These are phyloP conservation scores for Calameuta idolon DNA, from an alignment of 2,888 invertebrate species.

Conservation along the genomic window DNA sequence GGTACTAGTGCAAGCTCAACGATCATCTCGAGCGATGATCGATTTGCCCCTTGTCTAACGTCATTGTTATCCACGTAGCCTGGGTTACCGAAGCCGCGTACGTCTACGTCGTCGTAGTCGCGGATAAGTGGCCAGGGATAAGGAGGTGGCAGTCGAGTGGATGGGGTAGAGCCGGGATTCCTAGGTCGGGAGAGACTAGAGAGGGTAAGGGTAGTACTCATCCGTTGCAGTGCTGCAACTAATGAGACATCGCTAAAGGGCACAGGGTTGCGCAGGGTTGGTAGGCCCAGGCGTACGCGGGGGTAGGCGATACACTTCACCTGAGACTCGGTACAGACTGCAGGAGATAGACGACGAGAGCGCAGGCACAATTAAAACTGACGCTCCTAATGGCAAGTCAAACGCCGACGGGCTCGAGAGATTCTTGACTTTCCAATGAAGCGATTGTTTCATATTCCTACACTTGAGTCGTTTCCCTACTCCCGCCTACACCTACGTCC, in stretches of 20 bases:
- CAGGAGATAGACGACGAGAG: slow-evolving; percentile 56
- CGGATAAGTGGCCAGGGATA: slow-evolving; percentile 59
- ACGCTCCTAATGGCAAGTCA: slow-evolving; percentile 68
- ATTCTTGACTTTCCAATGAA: slow-evolving; percentile 68
- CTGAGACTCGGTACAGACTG: slow-evolving; percentile 61
- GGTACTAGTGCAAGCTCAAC: no score
- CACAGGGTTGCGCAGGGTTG: slow-evolving; percentile 43
- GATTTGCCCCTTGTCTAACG: not conserved
- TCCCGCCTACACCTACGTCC: no score
- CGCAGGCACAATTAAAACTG: slow-evolving; percentile 67
- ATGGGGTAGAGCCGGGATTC: slow-evolving; percentile 43
- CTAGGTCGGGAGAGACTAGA: slow-evolving; percentile 40
- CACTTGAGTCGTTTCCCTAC: slow-evolving; percentile 35
- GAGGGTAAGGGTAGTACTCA: slow-evolving; percentile 56
- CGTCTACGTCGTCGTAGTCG: slow-evolving; percentile 16
- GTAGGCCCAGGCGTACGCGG: slow-evolving; percentile 48
- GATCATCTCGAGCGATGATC: not conserved
- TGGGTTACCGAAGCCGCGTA: slow-evolving; percentile 1
- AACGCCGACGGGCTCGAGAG: slow-evolving; percentile 67
- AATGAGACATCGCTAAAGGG: slow-evolving; percentile 68
- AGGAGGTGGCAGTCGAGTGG: slow-evolving; percentile 62
- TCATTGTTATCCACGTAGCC: no score
- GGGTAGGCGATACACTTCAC: slow-evolving; percentile 64
- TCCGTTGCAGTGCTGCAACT: slow-evolving; percentile 66
- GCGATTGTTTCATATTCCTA: slow-evolving; percentile 66